Evolutionary conservation across 2,797 vertebrate species (phyloP), one percentile per base, ranked within the genome.

Genomic region (Cossypha polioptera): DNA sequence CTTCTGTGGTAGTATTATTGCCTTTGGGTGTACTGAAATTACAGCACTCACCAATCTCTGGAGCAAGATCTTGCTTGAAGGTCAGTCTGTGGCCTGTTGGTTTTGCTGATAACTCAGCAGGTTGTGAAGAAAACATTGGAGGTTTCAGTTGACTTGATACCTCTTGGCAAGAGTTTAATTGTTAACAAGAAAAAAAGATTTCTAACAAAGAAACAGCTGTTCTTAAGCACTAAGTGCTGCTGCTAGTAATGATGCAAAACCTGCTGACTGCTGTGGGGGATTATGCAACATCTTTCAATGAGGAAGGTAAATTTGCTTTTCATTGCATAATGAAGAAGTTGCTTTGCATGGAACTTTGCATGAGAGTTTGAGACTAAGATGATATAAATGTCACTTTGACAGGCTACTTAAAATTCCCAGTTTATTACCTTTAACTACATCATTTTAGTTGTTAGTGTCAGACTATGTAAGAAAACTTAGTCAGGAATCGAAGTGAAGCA

Each of bases 391-490:
- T 96, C 90, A 86, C 66, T 94, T 96, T 94, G 94, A 95, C 91
- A 96, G 48, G 28, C 91, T 86, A 51, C 55, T 94, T 97, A 91
- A 94, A 93, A 96, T 94, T 96, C 73, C 53, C 57, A 90, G 73
- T 94, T 96, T 92, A 88, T 95, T 95, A 90, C 93, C 88, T 58
- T 94, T 90, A 94, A 86, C 84, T 51, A 42, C 65, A 91, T 95
- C 31, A 90, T 95, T 96, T 93, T 88, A 81, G 77, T 93, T 96
- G 88, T 93, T 88, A 83, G 25, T 95, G 69, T 93, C 73, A 88
- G 21, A 50, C 58, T 89, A 3, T 45, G 65, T 91, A 85, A 77
- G 87, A 92, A 89, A 86, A 90, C 61, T 86, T 94, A 75, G 38
- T 40, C 38, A 40, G 54, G 43, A 87, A 94, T 66, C 63, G 48